These are phyloP conservation scores for Takifugu flavidus DNA, from an alignment of 2,113 vertebrate genomes.

Conservation along the genomic window DNA sequence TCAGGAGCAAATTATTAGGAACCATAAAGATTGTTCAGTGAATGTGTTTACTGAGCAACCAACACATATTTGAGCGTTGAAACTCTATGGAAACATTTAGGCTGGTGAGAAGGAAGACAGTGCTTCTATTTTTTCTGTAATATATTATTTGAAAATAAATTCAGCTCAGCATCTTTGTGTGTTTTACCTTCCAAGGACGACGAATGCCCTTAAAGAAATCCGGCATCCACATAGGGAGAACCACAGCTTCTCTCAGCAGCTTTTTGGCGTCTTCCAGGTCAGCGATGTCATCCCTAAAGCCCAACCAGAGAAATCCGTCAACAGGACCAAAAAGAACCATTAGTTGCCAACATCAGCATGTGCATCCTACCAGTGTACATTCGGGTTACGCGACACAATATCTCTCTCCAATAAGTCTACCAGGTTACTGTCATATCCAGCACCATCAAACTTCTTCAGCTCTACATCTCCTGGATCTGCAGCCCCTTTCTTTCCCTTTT, in stretches of 20 bases:
- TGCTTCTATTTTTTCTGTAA: background rate
- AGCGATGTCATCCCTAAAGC: conserved; percentile 91
- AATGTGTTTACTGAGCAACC: too few species aligned
- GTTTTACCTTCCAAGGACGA: conserved; percentile 91
- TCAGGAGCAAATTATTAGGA: too few species aligned
- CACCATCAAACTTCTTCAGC: conserved; percentile 87
- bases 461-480: conserved; percentile 82
- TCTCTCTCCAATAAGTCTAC: conserved; percentile 92
- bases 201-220: conserved; percentile 98
- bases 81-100: too few species aligned
- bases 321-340: background rate
- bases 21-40: too few species aligned
- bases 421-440: conserved; percentile 88
- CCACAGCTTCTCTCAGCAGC: conserved; percentile 90
- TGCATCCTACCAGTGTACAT: conserved; percentile 85
- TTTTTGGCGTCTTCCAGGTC: conserved; percentile 95
- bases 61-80: too few species aligned
- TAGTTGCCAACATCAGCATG: background rate
- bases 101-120: too few species aligned
- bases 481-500: conserved; percentile 80
- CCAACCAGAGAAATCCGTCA: conserved; percentile 24
- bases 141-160: background rate
- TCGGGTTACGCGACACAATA: conserved; percentile 96
- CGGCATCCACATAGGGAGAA: conserved; percentile 99
- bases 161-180: background rate